Evolutionary conservation across 2,113 vertebrate species (phyloP).

Genomic region (Indri indri): DNA sequence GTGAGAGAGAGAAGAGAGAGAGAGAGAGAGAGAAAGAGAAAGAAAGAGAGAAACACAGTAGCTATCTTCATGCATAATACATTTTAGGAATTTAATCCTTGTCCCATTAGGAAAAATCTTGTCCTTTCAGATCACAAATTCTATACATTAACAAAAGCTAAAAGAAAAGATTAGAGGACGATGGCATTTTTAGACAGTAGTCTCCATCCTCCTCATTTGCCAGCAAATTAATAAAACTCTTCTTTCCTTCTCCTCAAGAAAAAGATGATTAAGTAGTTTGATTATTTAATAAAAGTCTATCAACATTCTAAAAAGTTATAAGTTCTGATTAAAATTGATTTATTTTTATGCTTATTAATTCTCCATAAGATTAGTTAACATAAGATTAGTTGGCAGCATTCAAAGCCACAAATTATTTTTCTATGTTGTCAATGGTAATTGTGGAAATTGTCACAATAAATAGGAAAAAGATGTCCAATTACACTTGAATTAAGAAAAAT

Average conservation of each 20-base stretch:
- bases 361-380: background rate
- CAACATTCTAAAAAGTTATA: slow-evolving; percentile 29
- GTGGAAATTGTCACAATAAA: background rate
- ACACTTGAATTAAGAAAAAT: slow-evolving; percentile 28
- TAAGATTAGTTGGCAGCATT: slow-evolving; percentile 26
- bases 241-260: background rate
- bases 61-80: background rate
- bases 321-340: slow-evolving; percentile 43
- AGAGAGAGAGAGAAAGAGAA: background rate
- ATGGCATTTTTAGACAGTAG: too few relatives aligned
- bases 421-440: background rate
- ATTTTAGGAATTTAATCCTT: background rate
- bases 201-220: too few relatives aligned
- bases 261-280: slow-evolving; percentile 25
- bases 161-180: slow-evolving; percentile 2
- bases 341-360: slow-evolving; percentile 46
- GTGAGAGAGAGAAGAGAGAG: background rate
- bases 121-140: slow-evolving; percentile 4
- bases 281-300: slow-evolving; percentile 53
- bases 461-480: background rate
- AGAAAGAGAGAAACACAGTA: background rate
- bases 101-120: background rate
- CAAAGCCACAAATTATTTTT: slow-evolving; percentile 24
- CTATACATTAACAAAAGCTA: background rate
- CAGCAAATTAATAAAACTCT: too few relatives aligned